Base-by-base conservation (phyloP, 1,140 invertebrate species). In the Drosophila trapezifrons region DNA sequence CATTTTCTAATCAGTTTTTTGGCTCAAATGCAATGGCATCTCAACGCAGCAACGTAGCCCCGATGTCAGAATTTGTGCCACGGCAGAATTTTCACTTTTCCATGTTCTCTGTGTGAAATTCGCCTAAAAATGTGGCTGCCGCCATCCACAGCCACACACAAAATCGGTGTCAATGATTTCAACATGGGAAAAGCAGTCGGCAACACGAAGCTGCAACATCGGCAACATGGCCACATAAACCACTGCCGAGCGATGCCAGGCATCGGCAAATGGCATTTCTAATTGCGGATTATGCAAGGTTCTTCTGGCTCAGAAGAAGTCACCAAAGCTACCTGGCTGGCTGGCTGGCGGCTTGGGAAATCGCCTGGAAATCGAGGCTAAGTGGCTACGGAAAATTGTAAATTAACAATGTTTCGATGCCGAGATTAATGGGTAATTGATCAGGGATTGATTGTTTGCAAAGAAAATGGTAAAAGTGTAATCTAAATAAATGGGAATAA, bases 81-180 rank as follows among this genome's bases (percentile, higher is more conserved):
- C 62, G 60, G 49, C 62, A 72, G 73, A 63, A 80, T 77, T 84
- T 84, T 84, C 81, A 84, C 80, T 84, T 84, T 84, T 84, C 65
- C 81, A 80, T 73, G 71, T 72, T 79, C 55, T 74, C 32, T 84
- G 76, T 83, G 80, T 71, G 80, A 84, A 85, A 77, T 76, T 84
- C 81, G 80, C 80, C 80, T 84, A 85, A 84, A 84, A 84, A 80
- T 77, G 58, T 45, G 43, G 49, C 67, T 59, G 63, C 42, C 20
- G 35, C 60, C 37, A 29, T 40, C 46, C n/a, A 27, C 46, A 52
- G 18, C 27, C 55, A 60, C 43, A 46, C 62, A 66, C 76, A 64
- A 81, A 85, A 85, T 85, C 80, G 82, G 82, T 85, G 82, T 85
- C 82, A 85, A 85, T 85, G 82, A 81, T 86, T 85, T 85, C 73